Evolutionary conservation across 1,140 invertebrate species (phyloP).

Genomic region (Microplitis demolitor): DNA sequence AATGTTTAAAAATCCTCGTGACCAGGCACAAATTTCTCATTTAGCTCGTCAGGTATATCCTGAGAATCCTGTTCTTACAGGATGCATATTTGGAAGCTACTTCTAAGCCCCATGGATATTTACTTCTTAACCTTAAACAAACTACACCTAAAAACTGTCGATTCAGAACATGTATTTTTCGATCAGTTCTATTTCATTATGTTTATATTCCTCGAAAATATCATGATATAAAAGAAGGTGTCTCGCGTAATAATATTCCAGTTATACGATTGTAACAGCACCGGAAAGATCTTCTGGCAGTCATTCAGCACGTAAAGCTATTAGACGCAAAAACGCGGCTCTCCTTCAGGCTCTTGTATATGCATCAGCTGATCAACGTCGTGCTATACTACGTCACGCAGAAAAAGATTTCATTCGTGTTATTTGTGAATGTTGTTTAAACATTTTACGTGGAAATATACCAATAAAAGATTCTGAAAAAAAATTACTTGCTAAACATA

Average conservation of each 20-base stretch:
- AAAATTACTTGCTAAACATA: no score
- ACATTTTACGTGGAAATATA: no score
- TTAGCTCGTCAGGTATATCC: slow-evolving; percentile 38
- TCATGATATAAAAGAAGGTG: background rate
- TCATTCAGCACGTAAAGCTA: no score
- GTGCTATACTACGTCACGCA: background rate
- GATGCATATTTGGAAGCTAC: slow-evolving; percentile 47
- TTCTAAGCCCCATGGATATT: slow-evolving; percentile 41
- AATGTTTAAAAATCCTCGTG: slow-evolving; percentile 53
- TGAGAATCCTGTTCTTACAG: slow-evolving; percentile 39
- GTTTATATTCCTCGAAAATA: slow-evolving; percentile 28
- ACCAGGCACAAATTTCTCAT: slow-evolving; percentile 50
- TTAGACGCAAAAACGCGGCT: background rate
- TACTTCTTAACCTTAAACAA: slow-evolving; percentile 45
- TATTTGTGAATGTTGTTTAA: background rate
- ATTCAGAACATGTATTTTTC: slow-evolving; percentile 31
- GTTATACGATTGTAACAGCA: no score
- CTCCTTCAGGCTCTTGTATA: background rate
- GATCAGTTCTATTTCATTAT: slow-evolving; percentile 15
- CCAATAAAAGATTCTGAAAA: no score
- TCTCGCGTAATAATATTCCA: no score
- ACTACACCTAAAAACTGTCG: slow-evolving; percentile 36
- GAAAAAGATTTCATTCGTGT: background rate
- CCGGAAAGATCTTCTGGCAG: no score
- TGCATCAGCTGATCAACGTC: background rate